Evolutionary conservation across 2,797 vertebrate species (phyloP).

Genomic region (Carduelis carduelis): DNA sequence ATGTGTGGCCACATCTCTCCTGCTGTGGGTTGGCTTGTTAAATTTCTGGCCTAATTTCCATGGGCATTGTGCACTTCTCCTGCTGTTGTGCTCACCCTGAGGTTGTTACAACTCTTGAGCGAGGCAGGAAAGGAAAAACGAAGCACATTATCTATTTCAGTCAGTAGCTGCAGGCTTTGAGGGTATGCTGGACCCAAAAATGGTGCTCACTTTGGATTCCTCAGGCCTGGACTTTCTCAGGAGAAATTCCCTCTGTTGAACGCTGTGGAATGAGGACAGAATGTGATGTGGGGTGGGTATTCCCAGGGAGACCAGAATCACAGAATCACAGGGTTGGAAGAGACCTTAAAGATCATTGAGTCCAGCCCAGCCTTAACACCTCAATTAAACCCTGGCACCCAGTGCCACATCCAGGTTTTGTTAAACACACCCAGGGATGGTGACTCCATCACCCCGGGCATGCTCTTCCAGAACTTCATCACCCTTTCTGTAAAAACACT

Average conservation of each 20-base stretch:
- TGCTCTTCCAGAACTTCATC: background rate
- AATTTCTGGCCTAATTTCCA: background rate
- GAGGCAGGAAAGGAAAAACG: background rate
- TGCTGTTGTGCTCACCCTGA: background rate
- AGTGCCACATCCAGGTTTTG: background rate
- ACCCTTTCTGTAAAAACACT: background rate
- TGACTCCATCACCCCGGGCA: background rate
- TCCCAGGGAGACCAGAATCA: background rate
- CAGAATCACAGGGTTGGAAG: background rate
- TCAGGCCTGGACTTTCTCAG: background rate
- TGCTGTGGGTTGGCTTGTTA: background rate
- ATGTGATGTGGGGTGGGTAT: background rate
- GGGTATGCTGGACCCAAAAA: background rate
- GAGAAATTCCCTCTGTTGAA: background rate
- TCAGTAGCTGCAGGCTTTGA: background rate
- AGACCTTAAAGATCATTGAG: background rate
- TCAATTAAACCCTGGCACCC: background rate
- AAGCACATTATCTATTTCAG: background rate
- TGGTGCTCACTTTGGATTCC: background rate
- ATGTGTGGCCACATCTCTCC: background rate
- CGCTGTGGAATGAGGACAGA: background rate
- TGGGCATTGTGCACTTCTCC: background rate
- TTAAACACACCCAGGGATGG: background rate
- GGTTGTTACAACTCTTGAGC: background rate
- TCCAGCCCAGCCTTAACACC: background rate